Evolutionary conservation across 2,888 invertebrate genomes (phyloP).

Genomic region (Magallana nippona): DNA sequence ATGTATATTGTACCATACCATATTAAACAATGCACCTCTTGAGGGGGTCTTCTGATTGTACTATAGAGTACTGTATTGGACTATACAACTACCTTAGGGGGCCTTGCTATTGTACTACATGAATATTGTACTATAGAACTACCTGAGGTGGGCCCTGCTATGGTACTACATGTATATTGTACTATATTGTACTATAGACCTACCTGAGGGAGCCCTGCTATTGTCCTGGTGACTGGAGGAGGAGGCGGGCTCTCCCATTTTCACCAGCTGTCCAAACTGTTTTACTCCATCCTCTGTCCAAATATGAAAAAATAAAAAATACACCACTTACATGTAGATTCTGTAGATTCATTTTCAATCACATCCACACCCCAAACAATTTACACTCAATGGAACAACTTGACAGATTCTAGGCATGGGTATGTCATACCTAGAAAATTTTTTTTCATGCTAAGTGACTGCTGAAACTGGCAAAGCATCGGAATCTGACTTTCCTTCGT

Average conservation of each 20-base stretch:
- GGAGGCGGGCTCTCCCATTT: constrained; percentile 26
- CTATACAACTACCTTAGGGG: not conserved
- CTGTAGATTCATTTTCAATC: too few relatives aligned
- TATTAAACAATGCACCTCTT: too few relatives aligned
- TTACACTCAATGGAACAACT: too few relatives aligned
- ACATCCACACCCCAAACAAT: too few relatives aligned
- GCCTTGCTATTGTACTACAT: too few relatives aligned
- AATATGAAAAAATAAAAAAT: not conserved
- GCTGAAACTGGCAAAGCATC: constrained; percentile 4
- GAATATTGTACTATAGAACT: not conserved
- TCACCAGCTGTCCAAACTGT: not conserved
- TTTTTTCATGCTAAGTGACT: not conserved
- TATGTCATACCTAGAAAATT: not conserved
- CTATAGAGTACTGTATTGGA: too few relatives aligned
- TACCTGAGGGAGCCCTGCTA: constrained; percentile 21
- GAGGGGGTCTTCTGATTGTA: too few relatives aligned
- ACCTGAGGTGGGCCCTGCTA: not conserved
- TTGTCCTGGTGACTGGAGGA: constrained; percentile 33
- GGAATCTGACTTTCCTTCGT: constrained; percentile 14
- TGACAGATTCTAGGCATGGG: not conserved
- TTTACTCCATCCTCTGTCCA: constrained; percentile 26
- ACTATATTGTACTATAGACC: too few relatives aligned
- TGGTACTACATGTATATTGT: too few relatives aligned
- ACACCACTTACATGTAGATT: not conserved
- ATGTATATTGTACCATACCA: too few relatives aligned